phyloP scores from a whole-genome alignment of 2,797 vertebrate species.

The Pterois miles region DNA sequence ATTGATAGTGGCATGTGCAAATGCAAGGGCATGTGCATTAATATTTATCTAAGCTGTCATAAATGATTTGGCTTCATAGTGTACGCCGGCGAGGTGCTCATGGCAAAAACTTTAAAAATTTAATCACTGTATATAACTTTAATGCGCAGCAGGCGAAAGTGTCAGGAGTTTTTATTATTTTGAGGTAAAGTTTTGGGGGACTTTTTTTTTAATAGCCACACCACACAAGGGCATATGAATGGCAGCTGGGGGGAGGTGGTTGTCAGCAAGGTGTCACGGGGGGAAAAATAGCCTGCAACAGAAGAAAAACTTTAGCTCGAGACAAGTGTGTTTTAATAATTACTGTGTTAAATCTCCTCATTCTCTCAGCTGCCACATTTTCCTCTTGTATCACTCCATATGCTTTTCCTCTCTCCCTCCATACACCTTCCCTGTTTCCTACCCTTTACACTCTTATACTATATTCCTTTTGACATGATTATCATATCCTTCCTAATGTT shows the following conservation, averaged over 20 bases:
- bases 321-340: constrained; percentile 53
- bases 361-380: constrained; percentile 15
- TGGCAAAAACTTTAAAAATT: constrained; percentile 98
- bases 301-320: constrained; percentile 31
- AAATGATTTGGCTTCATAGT: constrained; percentile 97
- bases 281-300: constrained; percentile 46
- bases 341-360: constrained; percentile 30
- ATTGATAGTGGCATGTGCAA: constrained; percentile 94
- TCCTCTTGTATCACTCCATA: constrained; percentile 9
- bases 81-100: constrained; percentile 91
- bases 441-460: neutral
- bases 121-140: constrained; percentile 99
- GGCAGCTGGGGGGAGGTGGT: constrained; percentile 50
- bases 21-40: constrained; percentile 96
- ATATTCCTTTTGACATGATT: neutral
- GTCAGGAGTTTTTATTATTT: constrained; percentile 95
- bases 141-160: constrained; percentile 94
- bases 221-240: constrained; percentile 60
- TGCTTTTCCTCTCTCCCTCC: neutral
- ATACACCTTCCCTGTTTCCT: neutral
- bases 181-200: constrained; percentile 89
- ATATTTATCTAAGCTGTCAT: constrained; percentile 99
- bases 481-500: neutral
- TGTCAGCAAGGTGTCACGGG: constrained; percentile 54
- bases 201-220: constrained; percentile 61